Conservation (phyloP, 2,797 vertebrate genomes). For the Thaleichthys pacificus region DNA sequence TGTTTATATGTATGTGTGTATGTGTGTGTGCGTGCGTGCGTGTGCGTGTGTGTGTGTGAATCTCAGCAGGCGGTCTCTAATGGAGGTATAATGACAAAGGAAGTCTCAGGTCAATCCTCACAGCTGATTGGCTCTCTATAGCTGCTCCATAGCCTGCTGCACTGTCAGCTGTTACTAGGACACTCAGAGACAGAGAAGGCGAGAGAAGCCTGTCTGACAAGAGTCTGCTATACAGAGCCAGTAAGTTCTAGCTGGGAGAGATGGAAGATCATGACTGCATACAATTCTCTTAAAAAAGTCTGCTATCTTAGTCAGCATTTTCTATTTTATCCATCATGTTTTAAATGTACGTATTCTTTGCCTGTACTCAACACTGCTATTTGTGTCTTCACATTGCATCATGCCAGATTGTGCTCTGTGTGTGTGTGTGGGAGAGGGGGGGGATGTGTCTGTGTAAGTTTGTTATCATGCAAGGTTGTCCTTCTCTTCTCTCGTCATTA, state of each 20-base stretch:
- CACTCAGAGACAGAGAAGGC: not conserved
- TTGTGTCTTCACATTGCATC: constrained; percentile 25
- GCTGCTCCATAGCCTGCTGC: not conserved
- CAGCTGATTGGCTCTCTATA: constrained; percentile 5
- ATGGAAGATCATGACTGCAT: too few species aligned
- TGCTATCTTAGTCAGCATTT: too few species aligned
- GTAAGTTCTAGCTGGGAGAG: too few species aligned
- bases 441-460: not conserved
- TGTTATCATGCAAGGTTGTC: constrained; percentile 33
- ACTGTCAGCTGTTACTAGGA: not conserved
- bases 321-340: too few species aligned
- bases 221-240: too few species aligned
- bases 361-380: not conserved
- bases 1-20: constrained; percentile 5
- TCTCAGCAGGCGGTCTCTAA: not conserved
- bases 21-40: not conserved
- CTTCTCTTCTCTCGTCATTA: constrained; percentile 29
- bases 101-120: constrained; percentile 1
- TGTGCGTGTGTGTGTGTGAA: not conserved
- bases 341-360: not conserved
- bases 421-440: not conserved
- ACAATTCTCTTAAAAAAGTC: too few species aligned
- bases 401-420: constrained; percentile 25
- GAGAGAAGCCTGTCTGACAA: too few species aligned
- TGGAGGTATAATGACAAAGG: not conserved